Evolutionary conservation across 2,888 invertebrate genomes (phyloP), one percentile per base, ranked within the genome.

Genomic region (Ichneumoninae sp.): DNA sequence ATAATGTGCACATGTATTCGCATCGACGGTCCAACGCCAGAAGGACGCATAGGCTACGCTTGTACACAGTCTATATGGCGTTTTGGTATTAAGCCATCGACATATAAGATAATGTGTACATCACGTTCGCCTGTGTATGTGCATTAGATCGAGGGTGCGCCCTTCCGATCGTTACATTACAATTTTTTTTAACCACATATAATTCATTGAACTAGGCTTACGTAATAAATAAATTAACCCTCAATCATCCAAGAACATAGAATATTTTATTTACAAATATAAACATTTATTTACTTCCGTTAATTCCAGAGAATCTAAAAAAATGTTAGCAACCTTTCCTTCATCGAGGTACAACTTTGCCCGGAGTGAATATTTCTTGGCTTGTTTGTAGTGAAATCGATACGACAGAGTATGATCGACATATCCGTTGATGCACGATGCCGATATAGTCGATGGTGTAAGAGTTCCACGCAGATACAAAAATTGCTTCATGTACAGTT

Each of bases 111-210:
- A 47, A 10, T 66, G 5, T 7, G 66, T 33, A 52, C 3, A 19
- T 19, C 52, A 33, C 22, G 69, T 50, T 22, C 19, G 68, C 0
- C 57, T 52, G 30, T 71, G 33, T 73, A 26, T 65, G 19, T 66
- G 26, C 22, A 60, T 60, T 44, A 68, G 52, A 80, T 57, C 10
- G 36, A 68, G 68, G 80, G 73, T 60, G 80, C 66, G 74, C 57
- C 57, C 22, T 54, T n/a, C 33, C 33, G 50, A 60, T 73, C 57
- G 73, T 80, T 13, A 66, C 22, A 66, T 40, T 73, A 54, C n/a
- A 33, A 80, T 66, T 19, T 66, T 63, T 70, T 33, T 50, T 63
- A 66, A 26, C 44, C 40, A 66, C 22, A 26, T 26, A 26, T 3
- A 40, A 26, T 60, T 36, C 70, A 60, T 40, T 44, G 16, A n/a